Percentiles rank a stretch among this genome's conserved stretches.
These are phyloP conservation scores for Hermetia illucens DNA, from an alignment of 1,140 invertebrate species.

Conservation along the genomic window DNA sequence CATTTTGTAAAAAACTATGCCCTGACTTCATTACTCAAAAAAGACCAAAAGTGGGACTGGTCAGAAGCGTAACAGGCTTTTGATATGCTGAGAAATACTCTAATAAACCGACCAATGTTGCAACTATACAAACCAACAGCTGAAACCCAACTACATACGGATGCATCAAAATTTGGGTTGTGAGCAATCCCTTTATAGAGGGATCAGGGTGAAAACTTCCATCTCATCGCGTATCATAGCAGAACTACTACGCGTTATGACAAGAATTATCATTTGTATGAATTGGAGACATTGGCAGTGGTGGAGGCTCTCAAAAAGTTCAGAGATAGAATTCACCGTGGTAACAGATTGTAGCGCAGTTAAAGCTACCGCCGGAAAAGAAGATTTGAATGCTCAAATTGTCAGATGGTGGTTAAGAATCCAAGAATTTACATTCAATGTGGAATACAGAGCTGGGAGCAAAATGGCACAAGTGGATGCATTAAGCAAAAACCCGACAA, in stretches of 20 bases:
- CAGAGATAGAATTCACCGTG: constrained; percentile 21
- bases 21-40: not conserved
- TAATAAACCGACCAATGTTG: constrained; percentile 8
- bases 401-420: constrained; percentile 20
- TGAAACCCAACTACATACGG: constrained; percentile 9
- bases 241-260: constrained; percentile 13
- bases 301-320: constrained; percentile 12
- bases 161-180: constrained; percentile 10
- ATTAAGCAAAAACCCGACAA: constrained; percentile 13
- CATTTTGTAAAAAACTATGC: not conserved
- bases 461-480: constrained; percentile 20
- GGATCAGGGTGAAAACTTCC: constrained; percentile 10
- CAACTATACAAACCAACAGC: constrained; percentile 9
- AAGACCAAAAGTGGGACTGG: not conserved
- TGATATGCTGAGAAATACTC: not conserved
- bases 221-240: constrained; percentile 18
- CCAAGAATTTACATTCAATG: constrained; percentile 16
- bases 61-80: not conserved
- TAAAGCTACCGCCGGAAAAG: constrained; percentile 14
- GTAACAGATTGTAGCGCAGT: constrained; percentile 21
- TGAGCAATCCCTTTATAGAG: constrained; percentile 13
- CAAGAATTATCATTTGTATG: constrained; percentile 15
- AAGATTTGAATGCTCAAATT: constrained; percentile 14
- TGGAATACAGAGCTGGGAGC: constrained; percentile 13
- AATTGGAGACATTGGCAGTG: constrained; percentile 17